Conservation (phyloP, 2,113 vertebrate species). For the Ceyx melanurus region DNA sequence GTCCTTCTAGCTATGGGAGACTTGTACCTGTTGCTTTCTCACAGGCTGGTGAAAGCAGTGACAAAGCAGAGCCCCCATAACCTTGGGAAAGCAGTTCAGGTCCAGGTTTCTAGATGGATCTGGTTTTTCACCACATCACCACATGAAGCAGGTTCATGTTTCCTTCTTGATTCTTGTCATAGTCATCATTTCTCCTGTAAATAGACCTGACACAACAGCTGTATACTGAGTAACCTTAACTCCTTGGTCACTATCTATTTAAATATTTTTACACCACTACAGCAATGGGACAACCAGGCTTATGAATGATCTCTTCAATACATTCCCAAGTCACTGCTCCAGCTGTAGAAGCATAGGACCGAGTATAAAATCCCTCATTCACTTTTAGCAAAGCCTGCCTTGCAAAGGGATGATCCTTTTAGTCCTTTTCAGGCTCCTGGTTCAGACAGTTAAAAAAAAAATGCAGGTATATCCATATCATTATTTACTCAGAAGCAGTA, state of each 20-base stretch:
- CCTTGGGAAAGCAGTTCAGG: background rate
- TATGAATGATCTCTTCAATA: background rate
- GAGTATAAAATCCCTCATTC: background rate
- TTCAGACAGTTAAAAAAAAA: background rate
- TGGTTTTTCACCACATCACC: background rate
- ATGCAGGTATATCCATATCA: background rate
- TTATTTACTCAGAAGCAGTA: background rate
- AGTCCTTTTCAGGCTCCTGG: background rate
- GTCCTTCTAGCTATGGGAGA: background rate
- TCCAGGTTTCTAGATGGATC: background rate
- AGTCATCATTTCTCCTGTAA: conserved; percentile 12
- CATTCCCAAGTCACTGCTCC: background rate
- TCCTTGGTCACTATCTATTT: background rate
- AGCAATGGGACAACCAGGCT: background rate
- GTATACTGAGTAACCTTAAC: background rate
- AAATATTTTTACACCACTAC: background rate
- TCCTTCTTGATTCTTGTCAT: background rate
- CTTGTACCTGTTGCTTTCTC: background rate
- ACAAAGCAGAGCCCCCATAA: background rate
- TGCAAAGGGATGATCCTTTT: background rate
- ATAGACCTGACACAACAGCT: background rate
- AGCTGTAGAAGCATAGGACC: background rate
- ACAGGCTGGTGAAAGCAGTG: background rate
- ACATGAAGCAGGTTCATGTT: background rate
- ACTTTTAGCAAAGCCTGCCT: background rate